Conservation (phyloP, 2,113 vertebrate species). For the Ptyas mucosa region DNA sequence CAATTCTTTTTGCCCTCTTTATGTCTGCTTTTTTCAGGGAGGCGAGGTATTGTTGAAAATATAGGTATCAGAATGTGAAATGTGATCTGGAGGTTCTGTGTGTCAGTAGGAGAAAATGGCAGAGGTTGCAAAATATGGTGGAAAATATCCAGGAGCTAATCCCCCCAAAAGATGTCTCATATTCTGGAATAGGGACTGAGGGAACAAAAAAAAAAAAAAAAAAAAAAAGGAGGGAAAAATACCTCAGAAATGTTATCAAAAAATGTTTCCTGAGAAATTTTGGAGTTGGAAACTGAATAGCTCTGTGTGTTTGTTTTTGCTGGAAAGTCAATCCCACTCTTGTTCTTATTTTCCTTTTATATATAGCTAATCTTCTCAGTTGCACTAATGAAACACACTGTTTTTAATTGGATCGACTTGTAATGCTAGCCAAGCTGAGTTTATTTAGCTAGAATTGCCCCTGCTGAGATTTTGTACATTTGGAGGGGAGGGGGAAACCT, state of each 20-base stretch:
- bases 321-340: background rate
- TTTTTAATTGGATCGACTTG: slow-evolving; percentile 12
- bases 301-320: background rate
- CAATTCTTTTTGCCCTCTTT: background rate
- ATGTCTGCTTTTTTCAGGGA: background rate
- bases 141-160: background rate
- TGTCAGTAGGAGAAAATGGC: background rate
- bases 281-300: background rate
- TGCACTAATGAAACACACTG: slow-evolving; percentile 8
- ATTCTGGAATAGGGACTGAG: background rate
- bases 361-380: background rate
- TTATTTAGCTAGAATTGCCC: slow-evolving; percentile 3
- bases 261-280: background rate
- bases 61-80: background rate
- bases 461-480: background rate
- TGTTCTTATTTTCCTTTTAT: background rate
- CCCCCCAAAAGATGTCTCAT: background rate
- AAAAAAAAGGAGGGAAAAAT: background rate
- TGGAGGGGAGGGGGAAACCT: background rate
- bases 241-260: background rate
- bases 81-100: background rate
- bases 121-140: background rate
- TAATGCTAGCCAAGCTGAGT: background rate
- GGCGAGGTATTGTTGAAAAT: background rate
- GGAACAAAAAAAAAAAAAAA: background rate